Percentiles rank a stretch among this genome's conserved stretches.
Evolutionary conservation across 1,140 invertebrate genomes (phyloP).

Genomic region (Caenorhabditis inopinata): DNA sequence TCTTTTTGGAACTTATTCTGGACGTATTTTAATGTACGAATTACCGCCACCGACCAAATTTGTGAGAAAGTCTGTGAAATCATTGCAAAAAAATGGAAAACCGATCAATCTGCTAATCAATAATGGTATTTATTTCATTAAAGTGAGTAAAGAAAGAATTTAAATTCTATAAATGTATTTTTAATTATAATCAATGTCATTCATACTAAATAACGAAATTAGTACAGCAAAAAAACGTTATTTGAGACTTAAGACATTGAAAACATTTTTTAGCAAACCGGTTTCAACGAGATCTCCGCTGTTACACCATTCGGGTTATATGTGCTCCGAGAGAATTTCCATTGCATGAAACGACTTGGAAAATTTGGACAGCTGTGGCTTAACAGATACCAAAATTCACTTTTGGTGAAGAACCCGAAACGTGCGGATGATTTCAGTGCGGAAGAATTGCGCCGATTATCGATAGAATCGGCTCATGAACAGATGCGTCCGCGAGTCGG

Average conservation of each 20-base stretch:
- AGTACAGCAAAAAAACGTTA: too few relatives aligned
- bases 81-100: neutral
- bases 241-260: too few relatives aligned
- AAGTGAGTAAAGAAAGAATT: neutral
- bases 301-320: neutral
- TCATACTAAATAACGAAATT: too few relatives aligned
- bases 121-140: neutral
- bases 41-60: neutral
- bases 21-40: neutral
- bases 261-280: neutral
- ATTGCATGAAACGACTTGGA: neutral
- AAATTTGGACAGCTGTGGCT: neutral
- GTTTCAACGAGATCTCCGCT: conserved; percentile 2
- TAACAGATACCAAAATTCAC: neutral
- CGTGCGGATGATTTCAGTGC: neutral
- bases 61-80: neutral
- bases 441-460: neutral
- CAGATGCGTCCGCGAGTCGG: neutral
- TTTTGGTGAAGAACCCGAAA: neutral
- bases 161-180: too few relatives aligned
- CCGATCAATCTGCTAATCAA: conserved; percentile 11
- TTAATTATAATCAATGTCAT: too few relatives aligned
- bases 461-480: neutral
- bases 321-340: neutral
- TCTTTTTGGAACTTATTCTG: neutral